Base-by-base conservation (phyloP, 2,888 invertebrate genomes). In the Agriopis leucophaearia region DNA sequence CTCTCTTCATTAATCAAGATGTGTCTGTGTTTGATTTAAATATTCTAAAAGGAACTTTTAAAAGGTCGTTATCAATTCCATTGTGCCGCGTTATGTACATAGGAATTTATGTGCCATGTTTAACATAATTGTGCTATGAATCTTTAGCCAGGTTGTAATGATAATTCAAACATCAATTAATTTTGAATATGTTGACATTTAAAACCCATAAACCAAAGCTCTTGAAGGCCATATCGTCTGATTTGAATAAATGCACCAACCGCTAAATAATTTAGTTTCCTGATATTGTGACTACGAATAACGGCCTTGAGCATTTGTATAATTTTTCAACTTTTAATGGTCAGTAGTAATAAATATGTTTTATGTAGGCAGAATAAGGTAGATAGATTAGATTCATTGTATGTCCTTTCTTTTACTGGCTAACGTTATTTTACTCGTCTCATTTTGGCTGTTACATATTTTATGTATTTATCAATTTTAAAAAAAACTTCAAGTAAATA, bases 141-240 rank as follows among this genome's bases (percentile, higher is more conserved):
- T 47, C 35, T 52, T 52, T 42, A 2, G 8, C n/a, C 35, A 54
- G 47, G 18, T 62, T 54, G 35, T 9, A 35, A 52, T 18, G 7
- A 16, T 45, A 36, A 16, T 8, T 16, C 52, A 36, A 52, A 42
- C 48, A 42, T 47, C n/a, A n/a, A 60, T 48, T 42, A 9, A 8
- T 52, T 55, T 47, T 42, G 47, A 63, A 45, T 27, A 48, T 48
- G n/a, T 18, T 47, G 18, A 62, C 54, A 38, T 61, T 61, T 42
- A 27, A 42, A 59, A 51, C 15, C 12, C n/a, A 54, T 54, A 54
- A 62, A 54, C 45, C 52, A 61, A 44, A 36, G n/a, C 18, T 7
- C n/a, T 47, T 47, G 38, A 62, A 55, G 38, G 54, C 54, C 61
- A 54, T 8, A 61, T 45, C 51, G 18, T 18, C 18, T 8, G 10